Base-by-base conservation (phyloP, 2,888 invertebrate species). In the Gasteruption jaculator region DNA sequence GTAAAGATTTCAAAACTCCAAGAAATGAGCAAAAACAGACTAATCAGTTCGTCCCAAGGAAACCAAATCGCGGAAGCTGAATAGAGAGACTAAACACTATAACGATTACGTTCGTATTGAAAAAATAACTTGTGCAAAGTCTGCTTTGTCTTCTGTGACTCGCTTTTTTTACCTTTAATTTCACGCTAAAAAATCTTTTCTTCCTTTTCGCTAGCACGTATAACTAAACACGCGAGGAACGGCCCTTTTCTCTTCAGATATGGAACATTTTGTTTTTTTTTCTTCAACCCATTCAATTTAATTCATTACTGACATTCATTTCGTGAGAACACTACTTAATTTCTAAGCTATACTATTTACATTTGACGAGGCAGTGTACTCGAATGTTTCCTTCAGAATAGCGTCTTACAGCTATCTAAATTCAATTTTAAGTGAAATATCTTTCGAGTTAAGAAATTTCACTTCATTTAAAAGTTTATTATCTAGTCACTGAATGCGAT, bases 281-380 rank as follows among this genome's bases (percentile, higher is more conserved):
- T 21, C 15, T 26, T 48, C 41, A 15, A 25, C 14, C 29, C 35
- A 36, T 37, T 36, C 18, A 27, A 19, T 30, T 31, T 33, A 48
- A 37, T 34, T 44, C 29, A 36, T 41, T 39, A 41, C 35, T 43
- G 37, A 54, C 53, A 48, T 53, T 56, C 48, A 50, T 50, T 50
- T 46, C 50, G 41, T 50, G 53, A 37, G 46, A 50, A 45, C 49
- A 46, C 52, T 58, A 57, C 49, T n/a, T n/a, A n/a, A n/a, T n/a
- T n/a, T n/a, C n/a, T 60, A 59, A 60, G 43, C 59, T 57, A 60
- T 57, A 63, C 52, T 63, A 63, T 63, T 56, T 63, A 63, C 63
- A 63, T 38, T 45, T 48, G 50, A 55, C 47, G 50, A 54, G n/a
- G 47, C 47, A 46, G 54, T 47, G 49, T 47, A 49, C 48, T 45